Conservation (phyloP, 1,140 invertebrate species). For the Aphelenchoides avenae region DNA sequence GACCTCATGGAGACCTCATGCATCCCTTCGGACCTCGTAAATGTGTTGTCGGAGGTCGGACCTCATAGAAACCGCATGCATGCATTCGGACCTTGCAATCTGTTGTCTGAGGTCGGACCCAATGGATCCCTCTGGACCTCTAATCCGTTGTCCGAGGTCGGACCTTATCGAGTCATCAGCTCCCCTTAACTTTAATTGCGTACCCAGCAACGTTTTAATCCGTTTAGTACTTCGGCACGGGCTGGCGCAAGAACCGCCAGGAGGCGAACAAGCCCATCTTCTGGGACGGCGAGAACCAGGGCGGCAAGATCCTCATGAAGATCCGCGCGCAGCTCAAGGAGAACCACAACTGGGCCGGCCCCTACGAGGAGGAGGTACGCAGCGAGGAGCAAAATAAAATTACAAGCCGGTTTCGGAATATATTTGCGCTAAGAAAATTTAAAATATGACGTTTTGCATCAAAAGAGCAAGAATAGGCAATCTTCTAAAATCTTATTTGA, state of each 20-base stretch:
- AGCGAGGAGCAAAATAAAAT: too few relatives aligned
- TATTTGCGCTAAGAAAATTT: slow-evolving; percentile 1
- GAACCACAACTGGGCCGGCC: slow-evolving; percentile 26
- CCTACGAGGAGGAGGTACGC: slow-evolving; percentile 44
- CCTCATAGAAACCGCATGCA: too few relatives aligned
- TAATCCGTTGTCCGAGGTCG: slow-evolving; percentile 19
- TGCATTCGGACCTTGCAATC: too few relatives aligned
- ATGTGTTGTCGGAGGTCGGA: too few relatives aligned
- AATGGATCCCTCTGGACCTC: slow-evolving; percentile 5
- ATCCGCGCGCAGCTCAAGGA: slow-evolving; percentile 37
- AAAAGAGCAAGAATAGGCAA: too few relatives aligned
- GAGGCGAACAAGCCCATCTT: slow-evolving; percentile 52
- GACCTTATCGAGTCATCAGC: neutral
- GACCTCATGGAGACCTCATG: too few relatives aligned
- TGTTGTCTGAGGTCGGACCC: too few relatives aligned
- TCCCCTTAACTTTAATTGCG: neutral
- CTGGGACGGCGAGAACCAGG: slow-evolving; percentile 50
- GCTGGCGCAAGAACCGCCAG: slow-evolving; percentile 54
- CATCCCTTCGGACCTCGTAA: too few relatives aligned
- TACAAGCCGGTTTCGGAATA: too few relatives aligned
- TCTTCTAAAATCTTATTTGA: neutral
- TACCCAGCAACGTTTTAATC: neutral
- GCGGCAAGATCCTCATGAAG: slow-evolving; percentile 50
- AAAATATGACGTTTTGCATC: neutral
- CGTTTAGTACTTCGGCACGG: slow-evolving; percentile 51